These are phyloP conservation scores for Andrena trimmerana DNA, from an alignment of 2,888 invertebrate species.

Conservation along the genomic window DNA sequence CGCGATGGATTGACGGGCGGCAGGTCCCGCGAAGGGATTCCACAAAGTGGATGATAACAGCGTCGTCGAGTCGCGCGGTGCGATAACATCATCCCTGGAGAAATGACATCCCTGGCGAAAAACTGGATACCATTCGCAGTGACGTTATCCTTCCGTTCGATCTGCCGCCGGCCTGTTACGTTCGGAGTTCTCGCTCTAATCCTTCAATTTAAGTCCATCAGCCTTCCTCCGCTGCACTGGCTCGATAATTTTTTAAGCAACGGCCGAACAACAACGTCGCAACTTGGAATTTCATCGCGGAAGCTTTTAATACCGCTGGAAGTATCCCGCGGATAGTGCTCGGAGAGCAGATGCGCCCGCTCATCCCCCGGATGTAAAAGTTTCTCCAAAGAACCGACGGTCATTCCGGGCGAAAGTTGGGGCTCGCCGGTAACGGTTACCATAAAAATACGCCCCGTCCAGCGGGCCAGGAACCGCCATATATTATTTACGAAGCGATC, in stretches of 20 bases:
- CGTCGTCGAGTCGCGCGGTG: conserved; percentile 5
- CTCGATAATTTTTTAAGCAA: conserved; percentile 1
- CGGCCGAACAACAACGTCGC: background rate
- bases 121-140: conserved; percentile 26
- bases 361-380: conserved; percentile 20
- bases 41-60: conserved; percentile 30
- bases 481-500: conserved; percentile 31
- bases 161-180: background rate
- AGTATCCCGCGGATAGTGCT: background rate
- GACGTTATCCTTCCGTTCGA: conserved; percentile 4
- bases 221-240: background rate
- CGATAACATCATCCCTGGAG: conserved; percentile 41
- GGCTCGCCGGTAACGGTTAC: conserved; percentile 16
- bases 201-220: background rate
- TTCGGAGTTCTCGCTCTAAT: background rate
- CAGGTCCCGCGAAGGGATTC: conserved; percentile 17
- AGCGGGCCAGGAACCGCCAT: background rate
- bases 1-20: background rate
- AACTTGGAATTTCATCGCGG: conserved; percentile 29
- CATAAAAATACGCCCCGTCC: conserved; percentile 33
- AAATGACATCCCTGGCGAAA: conserved; percentile 33
- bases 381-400: conserved; percentile 35
- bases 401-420: conserved; percentile 32
- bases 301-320: conserved; percentile 22
- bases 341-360: conserved; percentile 28